These are phyloP conservation scores for Caretta caretta DNA, from an alignment of 2,113 vertebrate genomes.

Conservation along the genomic window DNA sequence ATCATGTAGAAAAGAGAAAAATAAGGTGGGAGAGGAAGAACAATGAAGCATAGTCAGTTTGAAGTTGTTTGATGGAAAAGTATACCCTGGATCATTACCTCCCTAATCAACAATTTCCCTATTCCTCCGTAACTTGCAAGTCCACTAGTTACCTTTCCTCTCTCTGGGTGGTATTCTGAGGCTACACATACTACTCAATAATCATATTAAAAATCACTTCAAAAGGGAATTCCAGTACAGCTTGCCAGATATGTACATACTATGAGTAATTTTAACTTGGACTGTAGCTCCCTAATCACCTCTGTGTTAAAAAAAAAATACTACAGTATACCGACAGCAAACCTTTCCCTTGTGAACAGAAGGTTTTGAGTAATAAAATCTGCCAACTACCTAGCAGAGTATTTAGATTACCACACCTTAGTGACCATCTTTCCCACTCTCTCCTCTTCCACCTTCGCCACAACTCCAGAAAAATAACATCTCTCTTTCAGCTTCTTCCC, in stretches of 20 bases:
- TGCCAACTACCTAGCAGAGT: neutral
- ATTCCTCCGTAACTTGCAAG: conserved; percentile 47
- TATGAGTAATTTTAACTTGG: neutral
- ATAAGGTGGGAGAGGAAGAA: conserved; percentile 63
- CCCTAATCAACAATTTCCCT: conserved; percentile 79
- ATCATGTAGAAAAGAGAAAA: conserved; percentile 62
- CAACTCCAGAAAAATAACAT: conserved; percentile 58
- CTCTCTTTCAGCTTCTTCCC: conserved; percentile 75
- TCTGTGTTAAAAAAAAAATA: neutral
- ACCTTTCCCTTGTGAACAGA: neutral
- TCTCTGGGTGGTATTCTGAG: conserved; percentile 75
- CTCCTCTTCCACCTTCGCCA: neutral
- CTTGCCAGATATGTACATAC: neutral
- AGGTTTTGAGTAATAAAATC: neutral
- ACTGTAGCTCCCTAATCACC: neutral
- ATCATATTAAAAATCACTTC: conserved; percentile 42
- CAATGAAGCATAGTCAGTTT: conserved; percentile 77
- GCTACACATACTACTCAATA: conserved; percentile 29
- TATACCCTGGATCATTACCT: conserved; percentile 82
- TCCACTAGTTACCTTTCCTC: conserved; percentile 74
- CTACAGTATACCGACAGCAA: neutral
- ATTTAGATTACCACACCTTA: conserved; percentile 56
- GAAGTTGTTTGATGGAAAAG: conserved; percentile 79
- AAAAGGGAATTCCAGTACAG: conserved; percentile 48
- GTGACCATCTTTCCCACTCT: conserved; percentile 5